Evolutionary conservation across 1,140 invertebrate species (phyloP), one percentile per base, ranked within the genome.

Genomic region (Tigriopus japonicus): DNA sequence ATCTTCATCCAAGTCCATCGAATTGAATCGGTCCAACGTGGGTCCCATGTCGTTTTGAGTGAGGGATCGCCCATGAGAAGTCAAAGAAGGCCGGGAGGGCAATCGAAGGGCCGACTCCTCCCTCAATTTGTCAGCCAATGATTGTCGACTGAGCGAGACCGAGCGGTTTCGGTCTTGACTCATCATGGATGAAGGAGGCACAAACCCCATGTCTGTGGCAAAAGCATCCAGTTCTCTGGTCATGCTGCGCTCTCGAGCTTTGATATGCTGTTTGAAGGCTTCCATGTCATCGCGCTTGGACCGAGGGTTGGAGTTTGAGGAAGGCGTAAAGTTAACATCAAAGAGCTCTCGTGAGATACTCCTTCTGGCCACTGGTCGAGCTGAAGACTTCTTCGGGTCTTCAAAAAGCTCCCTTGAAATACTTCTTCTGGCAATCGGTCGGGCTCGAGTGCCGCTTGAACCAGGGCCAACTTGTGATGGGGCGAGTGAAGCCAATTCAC

Each of bases 341-440:
- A n/a, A 14, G 17, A 15, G 17, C 9, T 58, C 40, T 28, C 40
- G 23, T 13, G 40, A 42, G 51, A 23, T 41, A 23, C 23, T 35
- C 17, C 23, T 58, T 23, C 40, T 28, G 28, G 15, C 15, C 23
- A 42, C 15, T 41, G 15, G 13, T n/a, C 42, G n/a, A 17, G 40
- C 40, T 17, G 40, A 17, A 45, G n/a, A 15, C 42, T 17, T 58
- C 5, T 58, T 6, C 35, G 14, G 35, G n/a, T 35, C 28, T 24
- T 54, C 52, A 54, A 54, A 54, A 12, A 54, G 52, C 40, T 58
- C 56, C n/a, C 40, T 58, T 3, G 56, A 58, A n/a, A 40, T 42
- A 23, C 56, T 58, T 17, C 56, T 23, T 17, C 52, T 21, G n/a
- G 52, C n/a, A 7, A 54, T 35, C n/a, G 52, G 52, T 6, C 52